Evolutionary conservation across 1,140 invertebrate species (phyloP).

Genomic region (Brachionus asplanchnoidis): DNA sequence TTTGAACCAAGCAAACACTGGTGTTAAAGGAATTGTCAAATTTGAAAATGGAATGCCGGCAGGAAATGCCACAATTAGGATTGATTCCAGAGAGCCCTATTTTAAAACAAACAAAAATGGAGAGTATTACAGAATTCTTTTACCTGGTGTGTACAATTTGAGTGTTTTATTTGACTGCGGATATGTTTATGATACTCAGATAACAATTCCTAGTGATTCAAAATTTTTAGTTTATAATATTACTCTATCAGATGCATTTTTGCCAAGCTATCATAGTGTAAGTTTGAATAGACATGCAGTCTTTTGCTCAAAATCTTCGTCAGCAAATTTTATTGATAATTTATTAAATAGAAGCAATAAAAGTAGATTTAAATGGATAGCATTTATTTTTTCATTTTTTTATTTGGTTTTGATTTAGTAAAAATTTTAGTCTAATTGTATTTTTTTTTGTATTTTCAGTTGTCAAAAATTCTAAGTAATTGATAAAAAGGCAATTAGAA

Average conservation of each 20-base stretch:
- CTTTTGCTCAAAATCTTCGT: background rate
- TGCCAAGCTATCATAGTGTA: background rate
- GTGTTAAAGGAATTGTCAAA: conserved; percentile 39
- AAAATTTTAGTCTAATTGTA: background rate
- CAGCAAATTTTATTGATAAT: background rate
- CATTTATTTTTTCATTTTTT: background rate
- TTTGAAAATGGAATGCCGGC: conserved; percentile 28
- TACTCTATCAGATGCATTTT: background rate
- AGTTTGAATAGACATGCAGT: background rate
- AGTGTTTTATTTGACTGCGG: background rate
- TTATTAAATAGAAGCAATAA: background rate
- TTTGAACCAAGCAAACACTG: background rate
- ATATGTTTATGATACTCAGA: background rate
- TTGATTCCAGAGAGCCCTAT: conserved; percentile 9
- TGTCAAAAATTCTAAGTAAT: too few relatives aligned
- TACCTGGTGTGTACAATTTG: conserved; percentile 25
- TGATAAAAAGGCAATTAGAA: too few relatives aligned
- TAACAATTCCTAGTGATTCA: background rate
- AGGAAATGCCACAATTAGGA: background rate
- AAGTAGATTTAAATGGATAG: background rate
- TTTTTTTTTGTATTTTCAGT: too few relatives aligned
- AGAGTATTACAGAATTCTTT: conserved; percentile 26
- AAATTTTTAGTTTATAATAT: background rate
- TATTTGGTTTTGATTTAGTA: background rate
- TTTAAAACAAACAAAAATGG: conserved; percentile 31